Evolutionary conservation across 2,113 vertebrate genomes (phyloP).

Genomic region (Redunca redunca): DNA sequence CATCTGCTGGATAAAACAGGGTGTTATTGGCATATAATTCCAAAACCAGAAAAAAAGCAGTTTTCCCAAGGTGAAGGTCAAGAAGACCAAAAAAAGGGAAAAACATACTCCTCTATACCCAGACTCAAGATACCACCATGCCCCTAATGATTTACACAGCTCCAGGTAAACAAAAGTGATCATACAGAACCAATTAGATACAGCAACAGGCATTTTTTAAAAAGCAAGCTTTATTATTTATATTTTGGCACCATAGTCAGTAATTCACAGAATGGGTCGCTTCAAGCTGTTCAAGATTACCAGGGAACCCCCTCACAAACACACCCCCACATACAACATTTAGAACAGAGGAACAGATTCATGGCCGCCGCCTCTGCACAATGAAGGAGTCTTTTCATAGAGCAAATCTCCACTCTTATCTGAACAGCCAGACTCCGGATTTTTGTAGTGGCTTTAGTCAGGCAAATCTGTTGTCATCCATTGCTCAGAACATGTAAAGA

Average conservation of each 20-base stretch:
- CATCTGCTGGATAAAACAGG: background rate
- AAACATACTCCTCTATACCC: background rate
- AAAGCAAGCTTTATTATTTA: constrained; percentile 63
- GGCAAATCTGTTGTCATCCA: background rate
- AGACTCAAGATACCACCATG: background rate
- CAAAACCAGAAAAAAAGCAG: background rate
- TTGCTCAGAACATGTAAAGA: background rate
- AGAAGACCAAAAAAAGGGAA: background rate
- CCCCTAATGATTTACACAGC: background rate
- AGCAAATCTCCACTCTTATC: background rate
- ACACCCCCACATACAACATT: background rate
- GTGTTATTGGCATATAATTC: background rate
- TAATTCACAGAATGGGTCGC: background rate
- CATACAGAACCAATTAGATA: background rate
- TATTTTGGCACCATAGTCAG: constrained; percentile 13
- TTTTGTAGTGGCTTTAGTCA: background rate
- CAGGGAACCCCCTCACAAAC: background rate
- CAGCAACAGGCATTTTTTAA: background rate
- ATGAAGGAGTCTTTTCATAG: background rate
- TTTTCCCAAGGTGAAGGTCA: background rate
- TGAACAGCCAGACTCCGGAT: background rate
- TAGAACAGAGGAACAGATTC: background rate
- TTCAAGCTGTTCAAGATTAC: background rate
- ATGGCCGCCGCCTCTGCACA: background rate
- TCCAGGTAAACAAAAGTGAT: background rate